Conservation (phyloP, 2,888 invertebrate species). For the Tipula unca region DNA sequence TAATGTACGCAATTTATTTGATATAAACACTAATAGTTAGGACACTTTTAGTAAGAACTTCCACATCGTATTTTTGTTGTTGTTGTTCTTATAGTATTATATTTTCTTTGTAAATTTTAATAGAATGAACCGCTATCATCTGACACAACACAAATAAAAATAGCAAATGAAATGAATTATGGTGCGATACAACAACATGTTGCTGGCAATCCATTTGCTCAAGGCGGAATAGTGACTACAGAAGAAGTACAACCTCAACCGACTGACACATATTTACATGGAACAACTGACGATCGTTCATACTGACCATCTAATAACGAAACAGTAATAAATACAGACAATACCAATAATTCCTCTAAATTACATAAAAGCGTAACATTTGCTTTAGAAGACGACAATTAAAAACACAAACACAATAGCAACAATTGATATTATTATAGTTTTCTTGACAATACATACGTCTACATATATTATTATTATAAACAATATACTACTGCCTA, state of each 20-base stretch:
- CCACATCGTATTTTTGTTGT: no score
- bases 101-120: background rate
- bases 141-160: slow-evolving; percentile 38
- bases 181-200: slow-evolving; percentile 51
- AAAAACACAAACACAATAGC: background rate
- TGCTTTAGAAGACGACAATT: background rate
- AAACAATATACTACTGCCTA: background rate
- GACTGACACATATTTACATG: slow-evolving; percentile 49
- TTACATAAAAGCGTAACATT: slow-evolving; percentile 18
- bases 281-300: slow-evolving; percentile 41
- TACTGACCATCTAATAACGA: background rate
- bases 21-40: no score
- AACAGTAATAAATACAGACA: background rate
- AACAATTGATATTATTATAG: background rate
- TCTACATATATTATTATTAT: no score
- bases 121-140: slow-evolving; percentile 28
- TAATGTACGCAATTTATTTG: no score
- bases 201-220: slow-evolving; percentile 46
- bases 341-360: slow-evolving; percentile 1
- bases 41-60: no score
- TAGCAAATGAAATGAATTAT: slow-evolving; percentile 46
- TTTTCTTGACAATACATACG: background rate
- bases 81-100: background rate
- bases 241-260: slow-evolving; percentile 58
- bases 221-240: slow-evolving; percentile 43